Conservation (phyloP, 2,113 vertebrate genomes). For the Misgurnus anguillicaudatus region DNA sequence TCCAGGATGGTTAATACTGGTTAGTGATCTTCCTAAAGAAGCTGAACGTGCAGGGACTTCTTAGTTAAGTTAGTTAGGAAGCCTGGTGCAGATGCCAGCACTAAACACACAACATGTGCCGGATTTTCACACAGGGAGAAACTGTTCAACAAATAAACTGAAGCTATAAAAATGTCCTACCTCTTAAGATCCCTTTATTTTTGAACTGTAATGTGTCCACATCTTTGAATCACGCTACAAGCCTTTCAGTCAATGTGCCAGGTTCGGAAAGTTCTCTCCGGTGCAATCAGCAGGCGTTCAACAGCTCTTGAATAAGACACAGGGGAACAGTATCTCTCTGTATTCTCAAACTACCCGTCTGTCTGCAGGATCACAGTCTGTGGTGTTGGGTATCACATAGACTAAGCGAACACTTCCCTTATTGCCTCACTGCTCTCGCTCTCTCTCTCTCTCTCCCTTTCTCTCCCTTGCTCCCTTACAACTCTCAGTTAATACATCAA, state of each 20-base stretch:
- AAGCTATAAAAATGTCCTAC: not conserved
- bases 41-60: too few species aligned
- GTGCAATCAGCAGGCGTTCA: constrained; percentile 39
- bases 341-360: constrained; percentile 47
- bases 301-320: constrained; percentile 50
- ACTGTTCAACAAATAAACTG: not conserved
- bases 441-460: constrained; percentile 7
- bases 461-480: not conserved
- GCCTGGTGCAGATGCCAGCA: too few species aligned
- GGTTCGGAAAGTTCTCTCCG: constrained; percentile 40
- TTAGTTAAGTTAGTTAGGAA: too few species aligned
- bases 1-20: too few species aligned
- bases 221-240: not conserved
- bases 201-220: not conserved
- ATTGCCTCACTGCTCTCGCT: constrained; percentile 33
- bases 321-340: constrained; percentile 45
- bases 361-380: constrained; percentile 50
- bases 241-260: constrained; percentile 8
- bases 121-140: not conserved
- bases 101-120: too few species aligned
- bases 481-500: constrained; percentile 27
- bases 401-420: constrained; percentile 40
- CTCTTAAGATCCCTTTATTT: constrained; percentile 5
- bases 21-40: too few species aligned
- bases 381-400: constrained; percentile 40